Percentiles rank a stretch among this genome's conserved stretches.
Conservation (phyloP, 2,113 vertebrate genomes). For the Rattus norvegicus region GRCr8 NC_086023.1:96819001-96819500, state of each 20-base stretch:
- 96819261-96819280: not conserved
- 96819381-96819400: not conserved
- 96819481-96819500: not conserved
- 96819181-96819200: not conserved
- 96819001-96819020: not conserved
- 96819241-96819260: not conserved
- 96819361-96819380: not conserved
- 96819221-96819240: not conserved
- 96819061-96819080: not conserved
- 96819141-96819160: not conserved
- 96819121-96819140: not conserved
- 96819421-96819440: not conserved
- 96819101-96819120: not conserved
- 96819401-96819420: not conserved
- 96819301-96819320: not conserved
- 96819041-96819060: not conserved
- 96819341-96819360: not conserved
- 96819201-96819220: not conserved
- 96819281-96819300: slow-evolving; percentile 5
- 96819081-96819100: not conserved
- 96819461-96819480: not conserved
- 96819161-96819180: not conserved
- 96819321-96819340: not conserved
- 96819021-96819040: not conserved
- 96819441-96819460: not conserved